These are phyloP conservation scores for Isoperla grammatica DNA, from an alignment of 2,888 invertebrate species.

Conservation along the genomic window DNA sequence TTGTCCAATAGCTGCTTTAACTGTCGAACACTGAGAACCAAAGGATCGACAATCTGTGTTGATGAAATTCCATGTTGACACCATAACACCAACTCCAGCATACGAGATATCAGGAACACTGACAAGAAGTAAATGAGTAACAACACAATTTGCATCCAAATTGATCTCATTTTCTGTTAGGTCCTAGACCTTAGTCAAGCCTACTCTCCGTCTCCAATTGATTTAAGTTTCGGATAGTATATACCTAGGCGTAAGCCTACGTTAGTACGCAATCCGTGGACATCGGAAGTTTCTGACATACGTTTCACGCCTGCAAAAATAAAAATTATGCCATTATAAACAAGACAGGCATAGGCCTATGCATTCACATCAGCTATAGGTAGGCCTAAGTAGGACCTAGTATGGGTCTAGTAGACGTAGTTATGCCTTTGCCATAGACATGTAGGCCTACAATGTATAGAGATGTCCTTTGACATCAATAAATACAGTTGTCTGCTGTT, in stretches of 20 bases:
- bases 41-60: slow-evolving; percentile 35
- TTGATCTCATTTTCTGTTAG: slow-evolving; percentile 32
- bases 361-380: too few species aligned
- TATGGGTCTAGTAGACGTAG: too few species aligned
- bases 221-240: not conserved
- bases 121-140: slow-evolving; percentile 34
- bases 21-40: slow-evolving; percentile 36
- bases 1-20: slow-evolving; percentile 36
- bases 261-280: too few species aligned
- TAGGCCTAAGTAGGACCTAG: too few species aligned
- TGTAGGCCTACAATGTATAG: too few species aligned
- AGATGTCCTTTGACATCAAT: too few species aligned
- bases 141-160: slow-evolving; percentile 34
- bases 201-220: not conserved
- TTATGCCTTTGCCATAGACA: too few species aligned
- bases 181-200: not conserved
- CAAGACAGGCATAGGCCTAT: too few species aligned
- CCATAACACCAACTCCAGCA: slow-evolving; percentile 36
- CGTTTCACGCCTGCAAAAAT: too few species aligned
- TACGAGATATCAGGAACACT: slow-evolving; percentile 35
- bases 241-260: not conserved
- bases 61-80: slow-evolving; percentile 35
- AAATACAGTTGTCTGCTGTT: too few species aligned
- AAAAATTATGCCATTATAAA: too few species aligned
- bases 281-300: too few species aligned